Evolutionary conservation across 2,888 invertebrate species (phyloP).

Genomic region (Oligia strigilis): DNA sequence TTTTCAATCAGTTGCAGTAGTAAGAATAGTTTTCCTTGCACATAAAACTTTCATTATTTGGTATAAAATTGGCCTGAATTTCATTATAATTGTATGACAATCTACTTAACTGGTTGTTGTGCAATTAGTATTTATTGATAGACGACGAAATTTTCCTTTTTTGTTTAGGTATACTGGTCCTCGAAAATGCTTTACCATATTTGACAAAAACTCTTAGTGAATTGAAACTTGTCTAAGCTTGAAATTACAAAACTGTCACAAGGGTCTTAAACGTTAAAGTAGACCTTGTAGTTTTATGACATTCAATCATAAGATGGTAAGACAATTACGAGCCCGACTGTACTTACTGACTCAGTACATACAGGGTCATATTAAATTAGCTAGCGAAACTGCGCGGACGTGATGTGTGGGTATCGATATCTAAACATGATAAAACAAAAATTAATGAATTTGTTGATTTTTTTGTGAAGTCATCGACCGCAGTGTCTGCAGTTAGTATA

Average conservation of each 20-base stretch:
- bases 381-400: not conserved
- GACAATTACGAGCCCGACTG: not conserved
- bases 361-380: not conserved
- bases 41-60: not conserved
- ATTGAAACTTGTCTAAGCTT: too few species aligned
- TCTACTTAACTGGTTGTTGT: not conserved
- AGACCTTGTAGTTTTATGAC: not conserved
- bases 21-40: not conserved
- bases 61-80: not conserved
- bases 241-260: not conserved
- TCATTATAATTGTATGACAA: not conserved
- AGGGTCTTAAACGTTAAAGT: not conserved
- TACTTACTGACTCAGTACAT: not conserved
- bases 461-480: too few species aligned
- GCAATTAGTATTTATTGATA: not conserved
- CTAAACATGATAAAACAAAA: too few species aligned
- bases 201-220: not conserved
- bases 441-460: too few species aligned
- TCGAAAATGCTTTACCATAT: not conserved
- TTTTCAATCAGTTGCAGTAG: not conserved
- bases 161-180: not conserved
- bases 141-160: not conserved
- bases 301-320: not conserved
- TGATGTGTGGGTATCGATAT: not conserved
- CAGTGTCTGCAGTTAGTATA: too few species aligned